These are phyloP conservation scores for Synergus japonicus DNA, from an alignment of 2,888 invertebrate species.

Conservation along the genomic window DNA sequence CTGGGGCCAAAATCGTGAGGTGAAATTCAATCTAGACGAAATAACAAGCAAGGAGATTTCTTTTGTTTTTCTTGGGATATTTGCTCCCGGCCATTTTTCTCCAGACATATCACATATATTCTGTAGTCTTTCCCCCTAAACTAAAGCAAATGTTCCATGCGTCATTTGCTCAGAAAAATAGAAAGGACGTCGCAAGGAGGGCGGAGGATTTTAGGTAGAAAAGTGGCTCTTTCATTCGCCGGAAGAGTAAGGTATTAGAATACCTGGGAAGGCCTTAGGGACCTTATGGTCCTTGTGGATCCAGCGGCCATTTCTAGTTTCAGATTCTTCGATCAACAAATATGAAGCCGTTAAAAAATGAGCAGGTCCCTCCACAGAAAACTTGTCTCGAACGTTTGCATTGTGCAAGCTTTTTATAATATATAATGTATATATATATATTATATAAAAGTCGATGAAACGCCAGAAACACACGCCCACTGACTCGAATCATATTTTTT, in stretches of 20 bases:
- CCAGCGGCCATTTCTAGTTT: constrained; percentile 53
- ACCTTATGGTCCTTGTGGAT: background rate
- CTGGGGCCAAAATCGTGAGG: constrained; percentile 58
- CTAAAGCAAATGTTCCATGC: constrained; percentile 10
- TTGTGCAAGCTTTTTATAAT: background rate
- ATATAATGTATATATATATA: background rate
- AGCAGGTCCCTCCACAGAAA: constrained; percentile 26
- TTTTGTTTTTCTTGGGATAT: constrained; percentile 52
- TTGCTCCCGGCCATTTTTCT: constrained; percentile 34
- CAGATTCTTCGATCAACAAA: constrained; percentile 30
- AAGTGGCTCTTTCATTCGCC: constrained; percentile 58
- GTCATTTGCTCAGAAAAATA: background rate
- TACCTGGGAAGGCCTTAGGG: constrained; percentile 44
- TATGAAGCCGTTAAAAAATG: constrained; percentile 41
- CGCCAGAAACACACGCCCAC: constrained; percentile 39
- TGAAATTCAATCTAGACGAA: constrained; percentile 68
- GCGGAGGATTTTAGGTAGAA: constrained; percentile 58
- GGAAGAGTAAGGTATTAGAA: constrained; percentile 51
- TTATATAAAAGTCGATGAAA: constrained; percentile 33
- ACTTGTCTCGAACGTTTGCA: constrained; percentile 15
- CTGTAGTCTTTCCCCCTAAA: background rate
- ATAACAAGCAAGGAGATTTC: constrained; percentile 55
- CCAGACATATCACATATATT: constrained; percentile 4
- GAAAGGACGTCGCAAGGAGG: constrained; percentile 51
- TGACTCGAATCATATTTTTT: constrained; percentile 35